phyloP scores from a whole-genome alignment of 2,797 vertebrate genomes.

The Allenopithecus nigroviridis region DNA sequence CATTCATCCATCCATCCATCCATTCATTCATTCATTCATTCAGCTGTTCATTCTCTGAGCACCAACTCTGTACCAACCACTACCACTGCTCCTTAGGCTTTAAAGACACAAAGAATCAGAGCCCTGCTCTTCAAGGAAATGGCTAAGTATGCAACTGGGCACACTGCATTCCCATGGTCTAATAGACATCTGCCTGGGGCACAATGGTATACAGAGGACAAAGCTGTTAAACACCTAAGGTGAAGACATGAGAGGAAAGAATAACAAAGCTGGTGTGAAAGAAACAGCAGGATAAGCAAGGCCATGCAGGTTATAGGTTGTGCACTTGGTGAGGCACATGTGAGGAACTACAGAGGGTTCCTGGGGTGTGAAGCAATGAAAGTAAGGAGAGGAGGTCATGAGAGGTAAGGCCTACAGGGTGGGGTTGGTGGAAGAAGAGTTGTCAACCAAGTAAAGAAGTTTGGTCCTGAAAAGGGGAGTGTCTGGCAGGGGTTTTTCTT shows the following conservation, averaged over 20 bases:
- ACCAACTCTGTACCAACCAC: not conserved
- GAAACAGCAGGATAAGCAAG: not conserved
- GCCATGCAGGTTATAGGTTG: not conserved
- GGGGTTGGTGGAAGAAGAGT: not conserved
- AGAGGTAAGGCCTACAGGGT: no score
- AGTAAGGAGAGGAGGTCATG: no score
- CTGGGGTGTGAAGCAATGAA: not conserved
- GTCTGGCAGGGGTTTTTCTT: not conserved
- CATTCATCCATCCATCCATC: not conserved
- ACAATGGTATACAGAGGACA: accelerated
- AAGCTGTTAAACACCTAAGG: not conserved
- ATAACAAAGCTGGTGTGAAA: not conserved
- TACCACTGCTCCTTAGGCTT: no score
- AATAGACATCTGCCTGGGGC: not conserved
- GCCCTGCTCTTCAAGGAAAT: not conserved
- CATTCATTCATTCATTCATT: not conserved
- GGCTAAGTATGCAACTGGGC: not conserved
- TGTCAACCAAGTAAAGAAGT: not conserved
- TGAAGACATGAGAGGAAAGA: not conserved
- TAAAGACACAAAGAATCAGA: not conserved
- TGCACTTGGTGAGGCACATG: not conserved
- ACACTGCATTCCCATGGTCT: not conserved
- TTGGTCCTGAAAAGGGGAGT: not conserved
- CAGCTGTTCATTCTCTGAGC: not conserved
- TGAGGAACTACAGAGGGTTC: not conserved